phyloP scores from a whole-genome alignment of 2,888 invertebrate genomes.

The Yponomeuta plumbellus region DNA sequence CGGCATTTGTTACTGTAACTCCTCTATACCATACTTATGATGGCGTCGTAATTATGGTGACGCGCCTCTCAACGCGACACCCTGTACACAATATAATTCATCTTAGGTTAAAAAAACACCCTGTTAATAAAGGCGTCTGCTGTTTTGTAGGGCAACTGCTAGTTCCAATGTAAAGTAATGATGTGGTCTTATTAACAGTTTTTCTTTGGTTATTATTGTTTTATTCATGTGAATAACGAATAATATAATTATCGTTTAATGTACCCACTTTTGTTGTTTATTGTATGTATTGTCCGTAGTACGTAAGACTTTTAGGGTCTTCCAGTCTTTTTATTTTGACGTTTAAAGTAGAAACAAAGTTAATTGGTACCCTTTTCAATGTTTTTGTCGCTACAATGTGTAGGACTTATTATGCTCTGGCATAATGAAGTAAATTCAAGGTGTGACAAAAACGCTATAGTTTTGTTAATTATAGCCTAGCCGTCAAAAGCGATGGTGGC shows the following conservation, averaged over 20 bases:
- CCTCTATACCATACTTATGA: neutral
- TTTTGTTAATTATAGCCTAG: too few relatives aligned
- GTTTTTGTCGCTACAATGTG: too few relatives aligned
- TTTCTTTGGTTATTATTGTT: neutral
- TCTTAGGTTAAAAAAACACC: constrained; percentile 41
- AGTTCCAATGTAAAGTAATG: neutral
- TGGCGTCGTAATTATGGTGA: constrained; percentile 51
- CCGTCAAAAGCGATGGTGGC: too few relatives aligned
- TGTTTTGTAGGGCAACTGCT: neutral
- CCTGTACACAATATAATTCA: constrained; percentile 48
- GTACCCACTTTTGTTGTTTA: neutral
- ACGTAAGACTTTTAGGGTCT: too few relatives aligned
- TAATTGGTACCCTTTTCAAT: too few relatives aligned
- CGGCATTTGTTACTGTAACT: neutral
- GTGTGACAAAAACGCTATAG: too few relatives aligned
- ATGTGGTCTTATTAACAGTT: neutral
- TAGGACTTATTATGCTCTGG: too few relatives aligned
- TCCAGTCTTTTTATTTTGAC: too few relatives aligned
- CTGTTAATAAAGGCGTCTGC: constrained; percentile 3
- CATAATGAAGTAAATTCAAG: too few relatives aligned
- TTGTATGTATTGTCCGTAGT: neutral
- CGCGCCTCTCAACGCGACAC: constrained; percentile 54
- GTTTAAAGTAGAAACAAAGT: too few relatives aligned
- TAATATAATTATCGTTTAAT: neutral
- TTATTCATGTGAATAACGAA: neutral